A percentile compares a stretch with the other conserved stretches of the same genome.
phyloP scores from a whole-genome alignment of 30 jellyfish, hydroid and myxozoan species.

The Pseudorhiza aurosa region DNA sequence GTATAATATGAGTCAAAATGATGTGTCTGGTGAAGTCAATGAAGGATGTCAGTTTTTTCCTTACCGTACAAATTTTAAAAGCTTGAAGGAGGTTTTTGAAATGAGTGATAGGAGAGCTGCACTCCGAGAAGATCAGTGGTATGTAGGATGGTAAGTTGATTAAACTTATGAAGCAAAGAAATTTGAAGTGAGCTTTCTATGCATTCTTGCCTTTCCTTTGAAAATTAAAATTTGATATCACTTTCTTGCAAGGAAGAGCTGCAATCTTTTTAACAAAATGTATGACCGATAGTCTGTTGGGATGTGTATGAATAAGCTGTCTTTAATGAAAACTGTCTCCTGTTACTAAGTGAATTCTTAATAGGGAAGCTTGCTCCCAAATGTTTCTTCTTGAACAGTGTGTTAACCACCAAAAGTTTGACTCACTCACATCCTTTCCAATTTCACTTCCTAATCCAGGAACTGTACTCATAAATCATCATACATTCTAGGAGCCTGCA shows the following conservation, averaged over 20 bases:
- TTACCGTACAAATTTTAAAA: conserved; percentile 81
- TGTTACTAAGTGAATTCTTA: no score
- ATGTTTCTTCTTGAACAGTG: no score
- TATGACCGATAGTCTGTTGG: no score
- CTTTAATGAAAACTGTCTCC: no score
- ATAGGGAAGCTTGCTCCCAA: no score
- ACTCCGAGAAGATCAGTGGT: conserved; percentile 88
- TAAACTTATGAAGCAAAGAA: not conserved
- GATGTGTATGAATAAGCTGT: no score
- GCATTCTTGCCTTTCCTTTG: not conserved
- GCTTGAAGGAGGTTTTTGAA: conserved; percentile 67
- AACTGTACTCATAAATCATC: no score
- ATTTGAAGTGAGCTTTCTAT: not conserved
- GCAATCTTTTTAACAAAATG: no score
- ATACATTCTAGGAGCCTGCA: no score
- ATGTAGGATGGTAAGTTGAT: conserved; percentile 97
- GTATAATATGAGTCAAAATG: conserved; percentile 50
- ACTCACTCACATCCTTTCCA: no score
- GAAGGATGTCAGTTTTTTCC: conserved; percentile 92
- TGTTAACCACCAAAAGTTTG: no score
- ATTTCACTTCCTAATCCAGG: no score
- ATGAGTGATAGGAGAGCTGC: conserved; percentile 89
- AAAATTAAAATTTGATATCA: not conserved
- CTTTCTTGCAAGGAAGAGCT: not conserved
- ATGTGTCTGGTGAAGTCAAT: conserved; percentile 48